Evolutionary conservation across 2,113 vertebrate species (phyloP).

Genomic region (Macaca mulatta): DNA sequence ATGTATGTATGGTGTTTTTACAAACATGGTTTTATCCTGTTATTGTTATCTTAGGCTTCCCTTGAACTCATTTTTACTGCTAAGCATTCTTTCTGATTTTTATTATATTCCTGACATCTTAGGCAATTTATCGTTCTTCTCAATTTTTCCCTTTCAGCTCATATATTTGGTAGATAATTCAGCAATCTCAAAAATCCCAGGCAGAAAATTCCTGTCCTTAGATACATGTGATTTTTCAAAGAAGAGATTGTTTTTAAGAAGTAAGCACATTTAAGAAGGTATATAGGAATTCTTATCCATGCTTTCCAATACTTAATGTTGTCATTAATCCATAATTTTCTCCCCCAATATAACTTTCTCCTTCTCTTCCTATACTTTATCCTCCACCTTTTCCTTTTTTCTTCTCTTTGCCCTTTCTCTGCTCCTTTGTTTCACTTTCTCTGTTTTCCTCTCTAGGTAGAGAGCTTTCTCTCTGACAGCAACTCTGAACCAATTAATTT

Average conservation of each 20-base stretch:
- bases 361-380: not conserved
- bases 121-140: not conserved
- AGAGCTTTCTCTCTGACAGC: not conserved
- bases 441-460: not conserved
- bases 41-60: constrained; percentile 1
- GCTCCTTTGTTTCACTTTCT: not conserved
- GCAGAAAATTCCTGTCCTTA: not conserved
- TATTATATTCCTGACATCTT: not conserved
- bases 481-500: not conserved
- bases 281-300: not conserved
- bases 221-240: not conserved
- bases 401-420: not conserved
- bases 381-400: not conserved
- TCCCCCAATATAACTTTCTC: not conserved
- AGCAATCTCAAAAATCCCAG: not conserved
- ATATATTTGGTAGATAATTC: not conserved
- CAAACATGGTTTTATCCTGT: not conserved
- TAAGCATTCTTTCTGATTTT: not conserved
- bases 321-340: not conserved
- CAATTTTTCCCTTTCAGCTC: not conserved
- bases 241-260: not conserved
- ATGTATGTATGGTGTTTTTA: not conserved
- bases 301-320: not conserved
- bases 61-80: constrained; percentile 15
- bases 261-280: not conserved